Base-by-base conservation (phyloP, 1,140 invertebrate genomes). In the Steinernema feltiae region DNA sequence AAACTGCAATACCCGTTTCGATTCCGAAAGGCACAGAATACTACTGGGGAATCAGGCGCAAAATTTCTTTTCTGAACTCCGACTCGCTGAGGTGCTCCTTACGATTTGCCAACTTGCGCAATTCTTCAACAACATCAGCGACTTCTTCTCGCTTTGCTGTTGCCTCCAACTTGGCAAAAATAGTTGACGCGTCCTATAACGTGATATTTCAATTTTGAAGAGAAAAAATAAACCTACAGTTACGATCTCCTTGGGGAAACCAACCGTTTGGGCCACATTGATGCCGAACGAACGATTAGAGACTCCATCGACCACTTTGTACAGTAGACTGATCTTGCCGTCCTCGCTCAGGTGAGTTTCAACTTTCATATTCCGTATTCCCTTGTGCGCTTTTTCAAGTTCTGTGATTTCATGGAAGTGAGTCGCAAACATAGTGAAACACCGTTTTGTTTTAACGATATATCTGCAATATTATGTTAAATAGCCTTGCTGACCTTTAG, bases 241-340 rank as follows among this genome's bases (percentile, higher is more conserved):
- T n/a, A n/a, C n/a, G 27, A 80, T 71, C 30, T 71, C 30, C 30
- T 70, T 73, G 32, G 79, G 79, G n/a, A 80, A 72, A 35, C 70
- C 71, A 32, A 93, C 94, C 83, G 97, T 89, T 86, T 92, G 91
- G 0, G 95, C 95, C 27, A 98, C 94, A 87, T 98, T 93, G 79
- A 98, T 91, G 7, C 96, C 95, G 88, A 97, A 95, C 85, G 94
- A 97, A 86, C 93, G 92, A 85, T 94, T 92, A 86, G 94, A 96
- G 0, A 92, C 90, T 1, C 95, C 95, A 3, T 76, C 72, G 17
- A 32, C 30, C 27, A 80, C 70, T 48, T 76, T 53, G 48, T 80
- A 80, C 12, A 80, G 70, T 63, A 80, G 72, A 29, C 31, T 15
- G 18, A 80, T 31, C 17, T 72, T 30, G 1, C 70, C 70, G 1